Evolutionary conservation across 1,140 invertebrate species (phyloP), one percentile per base, ranked within the genome.

Genomic region (Ceratosolen fusciceps): DNA sequence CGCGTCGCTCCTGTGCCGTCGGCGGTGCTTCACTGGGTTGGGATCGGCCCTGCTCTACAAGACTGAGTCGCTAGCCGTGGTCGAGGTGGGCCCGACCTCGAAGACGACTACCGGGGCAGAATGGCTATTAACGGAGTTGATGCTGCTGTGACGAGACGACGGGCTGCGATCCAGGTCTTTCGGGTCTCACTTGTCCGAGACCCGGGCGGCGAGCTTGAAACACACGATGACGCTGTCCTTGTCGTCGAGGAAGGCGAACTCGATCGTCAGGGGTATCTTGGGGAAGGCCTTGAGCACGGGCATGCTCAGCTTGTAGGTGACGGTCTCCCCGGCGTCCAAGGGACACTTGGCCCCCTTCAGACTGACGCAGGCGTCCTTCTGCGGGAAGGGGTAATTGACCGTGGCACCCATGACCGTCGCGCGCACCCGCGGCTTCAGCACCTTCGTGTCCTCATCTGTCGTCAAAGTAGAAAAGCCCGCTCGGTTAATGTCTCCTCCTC

Each of bases 301-400:
- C 86, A 89, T 86, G 0, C 19, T 49, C 4, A 89, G 37, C 2
- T 24, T 2, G 54, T 88, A 89, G 7, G 85, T 87, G 1, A 83
- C 85, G 0, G 54, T 12, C n/a, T 89, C 83, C 0, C 83, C 85
- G 3, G 81, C 65, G 1, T 83, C 65, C 70, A 89, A 70, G 0
- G 88, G 88, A 67, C 88, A 89, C 29, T 84, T 47, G 10, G 56
- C 80, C 12, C 80, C 76, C 0, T n/a, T 74, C 1, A 89, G 67
- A 1, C 72, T 65, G 0, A 67, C 68, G 79, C 88, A 89, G 10
- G 84, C 88, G 49, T 89, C 29, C 47, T 82, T 49, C 3, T 86
- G 60, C 0, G 84, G 84, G 21, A 86, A 76, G 0, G 81, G 82
- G 54, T 86, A 87, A 0, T 52, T 7, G 0, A 82, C 14, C 0